These are phyloP conservation scores for Drosophila baimaii DNA, from an alignment of 1,140 invertebrate genomes.

Conservation along the genomic window DNA sequence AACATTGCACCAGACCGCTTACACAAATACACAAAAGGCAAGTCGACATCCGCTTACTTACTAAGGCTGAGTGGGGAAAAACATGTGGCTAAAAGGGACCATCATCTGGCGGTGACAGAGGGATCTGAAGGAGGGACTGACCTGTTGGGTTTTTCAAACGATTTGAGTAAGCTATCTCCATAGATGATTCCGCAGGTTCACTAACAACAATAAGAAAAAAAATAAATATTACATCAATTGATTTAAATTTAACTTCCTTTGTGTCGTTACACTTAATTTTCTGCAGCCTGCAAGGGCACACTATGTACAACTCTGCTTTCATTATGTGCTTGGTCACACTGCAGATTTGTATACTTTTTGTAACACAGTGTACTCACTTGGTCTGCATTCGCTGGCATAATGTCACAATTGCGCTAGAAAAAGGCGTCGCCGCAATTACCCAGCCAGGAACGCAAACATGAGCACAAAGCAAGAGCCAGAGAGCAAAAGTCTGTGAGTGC, in stretches of 20 bases:
- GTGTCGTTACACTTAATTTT: not conserved
- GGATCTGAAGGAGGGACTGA: slow-evolving; percentile 1
- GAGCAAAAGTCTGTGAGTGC: slow-evolving; percentile 37
- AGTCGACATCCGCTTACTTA: slow-evolving; percentile 45
- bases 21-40: slow-evolving; percentile 34
- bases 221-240: no score
- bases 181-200: no score
- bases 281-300: not conserved
- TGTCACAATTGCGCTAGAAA: slow-evolving; percentile 69
- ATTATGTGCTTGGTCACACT: not conserved
- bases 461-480: slow-evolving; percentile 19
- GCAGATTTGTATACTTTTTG: not conserved
- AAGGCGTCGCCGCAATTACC: slow-evolving; percentile 78
- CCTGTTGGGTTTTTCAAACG: not conserved
- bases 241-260: not conserved
- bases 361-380: not conserved
- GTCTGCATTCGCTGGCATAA: slow-evolving; percentile 45
- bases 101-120: slow-evolving; percentile 32
- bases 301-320: not conserved
- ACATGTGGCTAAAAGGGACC: slow-evolving; percentile 29
- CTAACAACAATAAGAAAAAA: not conserved
- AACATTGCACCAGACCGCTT: slow-evolving; percentile 13
- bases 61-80: slow-evolving; percentile 24
- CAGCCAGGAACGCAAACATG: slow-evolving; percentile 38
- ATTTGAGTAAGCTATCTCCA: not conserved